Base-by-base conservation (phyloP, 23 tunicate genomes). In the Trididemnum clinides region DNA sequence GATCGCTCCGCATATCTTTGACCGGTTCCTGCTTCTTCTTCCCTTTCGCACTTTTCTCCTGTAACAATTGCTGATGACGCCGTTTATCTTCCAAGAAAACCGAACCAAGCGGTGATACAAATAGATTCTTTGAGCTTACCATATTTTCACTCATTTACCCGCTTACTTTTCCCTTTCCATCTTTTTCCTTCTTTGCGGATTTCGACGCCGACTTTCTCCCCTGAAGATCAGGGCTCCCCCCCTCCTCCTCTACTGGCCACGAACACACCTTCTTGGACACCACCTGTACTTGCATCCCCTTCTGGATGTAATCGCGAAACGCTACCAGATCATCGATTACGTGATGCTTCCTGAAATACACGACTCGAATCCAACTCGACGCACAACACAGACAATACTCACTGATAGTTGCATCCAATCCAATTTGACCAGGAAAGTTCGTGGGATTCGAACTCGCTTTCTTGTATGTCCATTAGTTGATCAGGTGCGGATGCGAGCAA, bases 1-100 rank as follows among this genome's bases (percentile, higher is more conserved):
- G 96, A 64, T 91, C 96, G 28, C 76, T 74, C 65, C 80, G 82
- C 78, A 91, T 30, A 7, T 84, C 77, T 0, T 27, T 39, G 22
- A 25, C 80, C 19, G 95, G 50, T 6, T 82, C 90, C 72, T 44
- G 54, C 35, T 75, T 83, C 33, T 89, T 89, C 58, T 85, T 90
- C 7, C 85, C 89, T 57, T 90, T 90, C 50, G 73, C 90, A 37
- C 75, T 66, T 66, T 66, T 66, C 22, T 29, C n/a, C 75, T 30
- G 75, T n/a, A 29, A 29, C 54, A 66, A 66, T 29, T 26, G 21
- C 18, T 21, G 22, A 59, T 59, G 69, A 59, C 69, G 69, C 21
- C 69, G 21, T n/a, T n/a, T n/a, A n/a, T n/a, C n/a, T n/a, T n/a
- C n/a, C n/a, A n/a, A n/a, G n/a, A n/a, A n/a, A n/a, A n/a, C n/a